Percentiles rank a stretch among this genome's conserved stretches.
These are phyloP conservation scores for Choreutis nemorana DNA, from an alignment of 2,888 invertebrate species.

Conservation along the genomic window DNA sequence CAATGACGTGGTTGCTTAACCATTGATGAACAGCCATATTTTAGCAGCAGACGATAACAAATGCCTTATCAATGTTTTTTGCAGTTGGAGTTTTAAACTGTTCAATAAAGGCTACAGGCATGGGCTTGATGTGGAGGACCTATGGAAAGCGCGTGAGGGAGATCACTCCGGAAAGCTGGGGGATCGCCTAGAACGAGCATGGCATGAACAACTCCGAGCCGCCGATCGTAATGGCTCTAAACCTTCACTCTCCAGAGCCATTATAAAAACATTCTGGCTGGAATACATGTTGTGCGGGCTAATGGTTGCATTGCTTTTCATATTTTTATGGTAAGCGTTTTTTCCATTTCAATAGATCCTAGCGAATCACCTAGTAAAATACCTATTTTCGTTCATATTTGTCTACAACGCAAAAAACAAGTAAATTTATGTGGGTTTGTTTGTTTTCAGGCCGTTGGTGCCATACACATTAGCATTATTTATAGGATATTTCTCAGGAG, in stretches of 20 bases:
- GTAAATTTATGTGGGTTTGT: too few species aligned
- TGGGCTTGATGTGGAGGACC: constrained; percentile 70
- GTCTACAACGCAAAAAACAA: too few species aligned
- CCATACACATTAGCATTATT: constrained; percentile 69
- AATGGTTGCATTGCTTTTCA: constrained; percentile 62
- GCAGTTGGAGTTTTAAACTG: constrained; percentile 73
- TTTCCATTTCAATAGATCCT: background rate
- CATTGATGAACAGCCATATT: too few species aligned
- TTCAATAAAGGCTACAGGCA: constrained; percentile 70
- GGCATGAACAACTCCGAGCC: constrained; percentile 64
- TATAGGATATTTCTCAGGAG: constrained; percentile 69
- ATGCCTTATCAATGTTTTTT: too few species aligned
- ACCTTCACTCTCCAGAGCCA: constrained; percentile 68
- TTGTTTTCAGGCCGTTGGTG: constrained; percentile 65
- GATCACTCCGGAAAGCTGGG: constrained; percentile 74
- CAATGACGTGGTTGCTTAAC: too few species aligned
- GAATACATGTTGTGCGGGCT: constrained; percentile 69
- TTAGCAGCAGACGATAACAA: too few species aligned
- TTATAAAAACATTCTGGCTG: constrained; percentile 67
- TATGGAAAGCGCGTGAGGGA: constrained; percentile 68
- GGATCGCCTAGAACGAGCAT: constrained; percentile 71
- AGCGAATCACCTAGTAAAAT: too few species aligned
- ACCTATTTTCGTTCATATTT: background rate
- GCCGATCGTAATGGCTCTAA: constrained; percentile 52
- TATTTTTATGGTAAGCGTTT: constrained; percentile 63